These are phyloP conservation scores for Mormyrops boulengeri DNA, from an alignment of 2,797 vertebrate species.

Conservation along the genomic window DNA sequence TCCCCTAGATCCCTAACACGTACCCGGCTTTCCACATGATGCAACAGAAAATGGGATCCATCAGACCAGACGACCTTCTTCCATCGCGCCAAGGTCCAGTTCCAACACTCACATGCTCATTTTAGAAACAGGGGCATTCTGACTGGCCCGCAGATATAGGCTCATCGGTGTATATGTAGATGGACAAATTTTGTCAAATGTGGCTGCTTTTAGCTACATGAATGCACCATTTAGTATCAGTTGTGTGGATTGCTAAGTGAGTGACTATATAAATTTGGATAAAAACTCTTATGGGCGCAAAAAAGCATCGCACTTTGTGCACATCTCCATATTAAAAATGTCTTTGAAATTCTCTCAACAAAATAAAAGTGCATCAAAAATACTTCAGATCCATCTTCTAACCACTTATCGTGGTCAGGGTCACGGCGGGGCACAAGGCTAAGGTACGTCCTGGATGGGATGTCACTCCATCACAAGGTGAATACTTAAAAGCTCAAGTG, in stretches of 20 bases:
- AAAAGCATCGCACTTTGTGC: neutral
- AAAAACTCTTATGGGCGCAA: neutral
- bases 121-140: neutral
- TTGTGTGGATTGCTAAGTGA: neutral
- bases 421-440: neutral
- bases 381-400: conserved; percentile 3
- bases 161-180: neutral
- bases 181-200: neutral
- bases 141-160: neutral
- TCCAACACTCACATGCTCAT: neutral
- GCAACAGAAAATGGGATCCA: neutral
- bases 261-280: neutral
- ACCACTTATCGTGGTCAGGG: neutral
- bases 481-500: conserved; percentile 12
- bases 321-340: neutral
- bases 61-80: neutral
- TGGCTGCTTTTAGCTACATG: neutral
- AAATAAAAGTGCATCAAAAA: neutral
- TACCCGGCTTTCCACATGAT: neutral
- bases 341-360: neutral
- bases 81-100: neutral
- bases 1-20: neutral
- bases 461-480: neutral
- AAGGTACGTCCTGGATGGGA: neutral
- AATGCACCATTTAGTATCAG: neutral